These are phyloP conservation scores for Borostomias antarcticus DNA, from an alignment of 2,797 vertebrate genomes.

Conservation along the genomic window DNA sequence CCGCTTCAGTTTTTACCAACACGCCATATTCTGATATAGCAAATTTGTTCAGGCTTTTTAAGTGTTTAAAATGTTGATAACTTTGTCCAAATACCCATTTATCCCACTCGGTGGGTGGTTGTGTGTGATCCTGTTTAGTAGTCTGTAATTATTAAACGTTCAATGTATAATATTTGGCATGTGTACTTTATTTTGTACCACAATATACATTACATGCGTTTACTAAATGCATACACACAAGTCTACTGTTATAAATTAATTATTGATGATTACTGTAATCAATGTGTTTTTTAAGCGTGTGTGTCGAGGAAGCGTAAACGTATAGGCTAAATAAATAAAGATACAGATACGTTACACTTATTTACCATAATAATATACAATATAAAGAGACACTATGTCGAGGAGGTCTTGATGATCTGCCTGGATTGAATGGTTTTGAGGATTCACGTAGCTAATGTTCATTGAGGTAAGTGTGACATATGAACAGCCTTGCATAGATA, in stretches of 20 bases:
- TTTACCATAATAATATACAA: conserved; percentile 47
- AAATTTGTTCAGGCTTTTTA: background rate
- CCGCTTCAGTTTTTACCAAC: background rate
- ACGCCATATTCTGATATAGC: background rate
- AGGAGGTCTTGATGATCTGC: conserved; percentile 33
- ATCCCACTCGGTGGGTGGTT: background rate
- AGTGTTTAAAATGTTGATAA: background rate
- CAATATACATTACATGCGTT: conserved; percentile 75
- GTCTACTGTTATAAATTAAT: conserved; percentile 61
- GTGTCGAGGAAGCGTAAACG: conserved; percentile 38
- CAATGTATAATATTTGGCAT: conserved; percentile 3
- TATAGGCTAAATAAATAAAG: conserved; percentile 62
- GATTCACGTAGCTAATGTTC: conserved; percentile 25
- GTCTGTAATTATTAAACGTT: background rate
- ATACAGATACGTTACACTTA: conserved; percentile 44
- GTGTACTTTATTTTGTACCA: conserved; percentile 73
- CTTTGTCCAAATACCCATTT: background rate
- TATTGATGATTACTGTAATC: conserved; percentile 52
- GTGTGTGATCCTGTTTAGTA: background rate
- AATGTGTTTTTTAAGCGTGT: conserved; percentile 48
- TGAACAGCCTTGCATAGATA: conserved; percentile 61
- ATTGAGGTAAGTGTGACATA: conserved; percentile 46
- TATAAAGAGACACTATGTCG: conserved; percentile 61
- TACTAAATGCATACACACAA: conserved; percentile 71
- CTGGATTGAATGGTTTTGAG: conserved; percentile 34